Evolutionary conservation across 2,797 vertebrate genomes (phyloP), one percentile per base, ranked within the genome.

Genomic region (Syndactyla subalaris): DNA sequence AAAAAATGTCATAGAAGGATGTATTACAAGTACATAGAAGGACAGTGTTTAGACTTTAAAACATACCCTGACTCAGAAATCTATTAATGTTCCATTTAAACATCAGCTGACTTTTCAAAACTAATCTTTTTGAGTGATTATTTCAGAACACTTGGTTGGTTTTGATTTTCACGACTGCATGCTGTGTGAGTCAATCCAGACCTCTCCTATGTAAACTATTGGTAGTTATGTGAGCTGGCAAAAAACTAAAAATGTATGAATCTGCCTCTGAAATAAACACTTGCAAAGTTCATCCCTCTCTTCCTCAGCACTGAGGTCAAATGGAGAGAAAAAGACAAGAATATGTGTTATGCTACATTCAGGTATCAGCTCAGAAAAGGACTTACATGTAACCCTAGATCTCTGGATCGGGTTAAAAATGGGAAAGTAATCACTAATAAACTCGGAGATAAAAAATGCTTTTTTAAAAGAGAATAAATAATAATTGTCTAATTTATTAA

Each of bases 11-110:
- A 43, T 38, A 87, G 52, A 52, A 75, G 84, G 30, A 24, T 81
- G 49, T 70, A 76, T 65, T 95, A 39, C 65, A 41, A 82, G 65
- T 87, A 58, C 34, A 23, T 63, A 39, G 46, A 85, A 79, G 23
- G 39, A 77, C 92, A 92, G 85, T 78, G 38, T 52, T 88, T 76
- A 36, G 7, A 62, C 49, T 87, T 73, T 74, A 90, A 94, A 94
- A 46, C 19, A 75, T 54, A 59, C 13, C 45, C n/a, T 88, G 59
- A 65, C 59, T 75, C 65, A 73, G 52, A 39, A 45, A 76, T 51
- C 54, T 63, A 66, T 79, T 75, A 63, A 27, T 68, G 48, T 18
- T 70, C 34, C 77, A 72, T 61, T 45, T 48, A 73, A 70, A 39
- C 68, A 85, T 72, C 34, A 80, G 34, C 24, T 81, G 52, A 68